These are phyloP conservation scores for Sebastiscus albofasciatus DNA, from an alignment of 2,797 vertebrate species.

Conservation along the genomic window DNA sequence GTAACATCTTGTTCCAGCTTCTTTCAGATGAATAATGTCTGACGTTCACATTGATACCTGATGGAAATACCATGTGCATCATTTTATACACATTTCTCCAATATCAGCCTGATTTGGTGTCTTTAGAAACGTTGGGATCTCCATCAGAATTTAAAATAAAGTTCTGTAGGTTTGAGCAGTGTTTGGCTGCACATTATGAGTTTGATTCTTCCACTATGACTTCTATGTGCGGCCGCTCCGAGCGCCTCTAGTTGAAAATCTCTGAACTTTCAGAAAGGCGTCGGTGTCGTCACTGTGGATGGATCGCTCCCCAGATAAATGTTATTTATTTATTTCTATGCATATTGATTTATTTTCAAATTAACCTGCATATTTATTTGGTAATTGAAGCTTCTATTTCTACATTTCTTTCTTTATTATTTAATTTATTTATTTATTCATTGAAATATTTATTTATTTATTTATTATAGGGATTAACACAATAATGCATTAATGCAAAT, in stretches of 20 bases:
- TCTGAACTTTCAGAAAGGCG: too few relatives aligned
- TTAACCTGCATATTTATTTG: neutral
- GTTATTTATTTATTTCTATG: neutral
- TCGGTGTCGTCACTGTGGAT: too few relatives aligned
- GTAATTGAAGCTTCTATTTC: neutral
- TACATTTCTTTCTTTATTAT: neutral
- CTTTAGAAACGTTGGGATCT: too few relatives aligned
- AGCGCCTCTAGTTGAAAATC: too few relatives aligned
- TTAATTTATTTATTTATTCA: neutral
- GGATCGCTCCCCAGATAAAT: neutral
- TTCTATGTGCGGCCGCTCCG: too few relatives aligned
- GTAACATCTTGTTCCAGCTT: neutral
- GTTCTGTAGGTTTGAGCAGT: too few relatives aligned
- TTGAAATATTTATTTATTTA: neutral
- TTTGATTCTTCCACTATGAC: too few relatives aligned
- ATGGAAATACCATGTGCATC: neutral
- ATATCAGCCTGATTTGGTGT: too few relatives aligned
- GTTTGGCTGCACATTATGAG: too few relatives aligned
- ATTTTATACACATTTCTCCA: too few relatives aligned
- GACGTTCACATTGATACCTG: neutral
- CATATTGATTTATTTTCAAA: neutral
- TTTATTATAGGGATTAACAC: neutral
- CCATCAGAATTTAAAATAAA: too few relatives aligned
- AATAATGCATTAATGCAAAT: too few relatives aligned
- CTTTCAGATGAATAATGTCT: neutral